Base-by-base conservation (phyloP, 2,888 invertebrate genomes). In the Congeria kusceri region DNA sequence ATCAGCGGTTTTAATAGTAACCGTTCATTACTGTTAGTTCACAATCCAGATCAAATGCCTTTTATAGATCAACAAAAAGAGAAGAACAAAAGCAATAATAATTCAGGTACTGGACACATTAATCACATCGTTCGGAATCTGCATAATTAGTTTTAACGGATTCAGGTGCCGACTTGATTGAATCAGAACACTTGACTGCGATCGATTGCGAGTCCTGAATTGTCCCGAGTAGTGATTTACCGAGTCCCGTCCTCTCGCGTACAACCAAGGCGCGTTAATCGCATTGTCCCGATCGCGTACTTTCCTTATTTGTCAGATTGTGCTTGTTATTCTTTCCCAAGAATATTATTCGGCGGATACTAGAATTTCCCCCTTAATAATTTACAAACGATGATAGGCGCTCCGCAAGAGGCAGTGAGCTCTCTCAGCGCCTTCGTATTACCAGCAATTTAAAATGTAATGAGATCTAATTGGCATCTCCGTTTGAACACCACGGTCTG, bases 361-460 rank as follows among this genome's bases (percentile, higher is more conserved):
- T 39, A 39, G 39, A 39, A 39, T 39, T 39, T 39, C 11, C 39
- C 32, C 39, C 39, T 13, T 39, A 39, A 39, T 39, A 39, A 39
- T 39, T 39, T 39, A 39, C 4, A 39, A 39, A 39, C 39, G 11
- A 39, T 39, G 39, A 39, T 39, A 39, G 3, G 39, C 39, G 39
- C 39, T 39, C 15, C 5, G 4, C 39, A 9, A 39, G 39, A 39
- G 15, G 39, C 39, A 15, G 11, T 39, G 39, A 39, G 39, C 39
- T 39, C 39, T 11, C 39, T 15, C 39, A 7, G 39, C 39, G 39
- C 39, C 39, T 3, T 39, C 39, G 39, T 39, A 39, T 39, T 83
- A 83, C 56, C 76, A 75, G 73, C 78, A 80, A 80, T 80, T 83
- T 80, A 71, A 80, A 83, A 75, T 78, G 80, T 78, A 83, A 83